Percentiles rank a stretch among this genome's conserved stretches.
Conservation (phyloP, 2,888 invertebrate genomes). For the Drosophila borealis region DNA sequence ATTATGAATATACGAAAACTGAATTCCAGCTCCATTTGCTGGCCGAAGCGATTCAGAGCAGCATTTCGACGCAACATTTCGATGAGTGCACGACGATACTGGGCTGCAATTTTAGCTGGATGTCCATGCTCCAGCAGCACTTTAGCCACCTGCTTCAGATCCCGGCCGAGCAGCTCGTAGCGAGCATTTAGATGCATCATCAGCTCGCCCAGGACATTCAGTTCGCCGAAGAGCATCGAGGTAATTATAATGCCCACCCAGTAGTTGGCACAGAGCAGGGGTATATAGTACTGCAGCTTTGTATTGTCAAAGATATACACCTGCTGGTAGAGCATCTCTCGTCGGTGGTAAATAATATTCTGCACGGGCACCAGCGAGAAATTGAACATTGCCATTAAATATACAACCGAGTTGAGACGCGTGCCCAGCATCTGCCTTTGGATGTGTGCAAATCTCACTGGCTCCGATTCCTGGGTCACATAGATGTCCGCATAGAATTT, state of each 20-base stretch:
- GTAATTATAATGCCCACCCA: constrained; percentile 70
- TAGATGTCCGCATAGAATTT: constrained; percentile 74
- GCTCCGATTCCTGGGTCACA: constrained; percentile 52
- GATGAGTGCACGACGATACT: constrained; percentile 59
- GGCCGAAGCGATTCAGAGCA: constrained; percentile 72
- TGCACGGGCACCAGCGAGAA: constrained; percentile 60
- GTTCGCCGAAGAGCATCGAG: constrained; percentile 70
- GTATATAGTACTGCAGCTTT: constrained; percentile 50
- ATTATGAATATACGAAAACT: constrained; percentile 78
- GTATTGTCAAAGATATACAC: constrained; percentile 71
- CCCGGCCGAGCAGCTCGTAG: constrained; percentile 65
- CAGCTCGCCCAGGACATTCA: constrained; percentile 77
- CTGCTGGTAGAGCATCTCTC: constrained; percentile 73
- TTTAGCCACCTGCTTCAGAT: constrained; percentile 44
- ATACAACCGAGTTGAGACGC: constrained; percentile 63
- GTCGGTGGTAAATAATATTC: constrained; percentile 57
- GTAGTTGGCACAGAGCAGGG: constrained; percentile 57
- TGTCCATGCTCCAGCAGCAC: constrained; percentile 14
- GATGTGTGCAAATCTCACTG: constrained; percentile 51
- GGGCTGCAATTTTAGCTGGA: constrained; percentile 34
- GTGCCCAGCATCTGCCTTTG: constrained; percentile 64
- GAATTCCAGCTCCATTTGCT: constrained; percentile 66
- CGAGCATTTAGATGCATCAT: constrained; percentile 80
- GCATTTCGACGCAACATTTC: constrained; percentile 64
- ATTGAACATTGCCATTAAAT: constrained; percentile 64